Base-by-base conservation (phyloP, 2,797 vertebrate species). In the Hipposideros larvatus region DNA sequence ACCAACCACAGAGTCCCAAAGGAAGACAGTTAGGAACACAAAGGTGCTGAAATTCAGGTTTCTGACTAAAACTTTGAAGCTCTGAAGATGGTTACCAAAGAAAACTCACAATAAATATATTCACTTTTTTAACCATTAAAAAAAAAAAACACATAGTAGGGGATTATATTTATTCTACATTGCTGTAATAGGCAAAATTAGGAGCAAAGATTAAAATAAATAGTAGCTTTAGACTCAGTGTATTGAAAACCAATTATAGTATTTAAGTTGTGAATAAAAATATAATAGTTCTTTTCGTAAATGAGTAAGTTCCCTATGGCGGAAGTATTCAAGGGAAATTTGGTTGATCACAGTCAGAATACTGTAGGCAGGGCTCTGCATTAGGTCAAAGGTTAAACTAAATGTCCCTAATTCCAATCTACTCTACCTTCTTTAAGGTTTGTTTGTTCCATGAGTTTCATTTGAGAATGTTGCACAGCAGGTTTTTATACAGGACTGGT, bases 81-180 rank as follows among this genome's bases (percentile, higher is more conserved):
- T 87, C 61, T 75, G 59, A 88, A 85, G n/a, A 57, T 68, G 18
- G 37, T 79, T 92, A 90, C 84, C 78, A 48, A 57, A 90, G n/a
- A 87, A 94, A 87, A 63, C 11, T 57, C n/a, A 78, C 21, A 82
- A 37, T 66, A 91, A 65, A 73, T 57, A 31, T 43, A 46, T 70
- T 61, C 43, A 4, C 18, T 79, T 82, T 90, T 78, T 74, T 31
- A 46, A 7, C 6, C 11, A 51, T 86, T 74, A 41, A 57, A 74
- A 65, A 48, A 83, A 37, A 83, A 46, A 51, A 4, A 74, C 53
- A 80, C 7, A 53, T 37, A 87, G 28, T 18, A 73, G 13, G 16
- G 9, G 53, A 55, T 75, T 71, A n/a, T 31, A 75, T 87, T 92
- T 79, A 79, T 77, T 78, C 28, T 66, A 9, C 28, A 63, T 65